A percentile compares a stretch with the other conserved stretches of the same genome.
Conservation (phyloP, 2,797 vertebrate species). For the Malacoctenus gilli region DNA sequence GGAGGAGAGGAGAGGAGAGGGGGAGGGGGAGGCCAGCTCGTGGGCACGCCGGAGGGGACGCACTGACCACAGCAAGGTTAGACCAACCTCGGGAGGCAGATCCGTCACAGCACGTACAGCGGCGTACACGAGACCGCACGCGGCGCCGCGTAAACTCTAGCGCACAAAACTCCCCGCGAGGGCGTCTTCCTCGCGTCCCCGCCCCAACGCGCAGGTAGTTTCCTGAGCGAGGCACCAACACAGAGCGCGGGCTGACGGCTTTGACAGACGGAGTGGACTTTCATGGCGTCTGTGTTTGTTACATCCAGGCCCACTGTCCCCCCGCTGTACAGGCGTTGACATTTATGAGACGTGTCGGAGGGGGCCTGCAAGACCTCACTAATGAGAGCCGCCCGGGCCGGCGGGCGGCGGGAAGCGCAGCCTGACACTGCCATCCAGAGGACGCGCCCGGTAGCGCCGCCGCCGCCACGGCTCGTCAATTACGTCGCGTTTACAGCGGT, state of each 20-base stretch:
- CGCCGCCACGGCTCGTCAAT: background rate
- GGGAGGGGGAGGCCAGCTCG: constrained; percentile 55
- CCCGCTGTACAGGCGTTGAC: constrained; percentile 96
- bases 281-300: constrained; percentile 94
- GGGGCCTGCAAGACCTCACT: constrained; percentile 83
- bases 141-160: constrained; percentile 33
- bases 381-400: constrained; percentile 67
- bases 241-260: constrained; percentile 89
- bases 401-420: constrained; percentile 53
- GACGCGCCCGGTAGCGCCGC: constrained; percentile 34
- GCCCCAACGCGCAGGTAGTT: constrained; percentile 78
- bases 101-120: too few relatives aligned
- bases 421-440: constrained; percentile 85
- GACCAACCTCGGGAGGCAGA: constrained; percentile 27
- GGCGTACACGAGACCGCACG: background rate
- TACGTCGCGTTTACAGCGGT: constrained; percentile 48
- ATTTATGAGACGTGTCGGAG: constrained; percentile 97
- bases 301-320: constrained; percentile 93
- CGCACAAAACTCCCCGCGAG: constrained; percentile 43
- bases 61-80: constrained; percentile 84
- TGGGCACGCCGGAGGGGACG: constrained; percentile 67
- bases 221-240: constrained; percentile 76
- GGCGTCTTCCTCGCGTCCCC: constrained; percentile 75
- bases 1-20: constrained; percentile 79
- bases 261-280: constrained; percentile 94